phyloP scores from a whole-genome alignment of 2,888 invertebrate genomes.

The Neoascia interrupta region DNA sequence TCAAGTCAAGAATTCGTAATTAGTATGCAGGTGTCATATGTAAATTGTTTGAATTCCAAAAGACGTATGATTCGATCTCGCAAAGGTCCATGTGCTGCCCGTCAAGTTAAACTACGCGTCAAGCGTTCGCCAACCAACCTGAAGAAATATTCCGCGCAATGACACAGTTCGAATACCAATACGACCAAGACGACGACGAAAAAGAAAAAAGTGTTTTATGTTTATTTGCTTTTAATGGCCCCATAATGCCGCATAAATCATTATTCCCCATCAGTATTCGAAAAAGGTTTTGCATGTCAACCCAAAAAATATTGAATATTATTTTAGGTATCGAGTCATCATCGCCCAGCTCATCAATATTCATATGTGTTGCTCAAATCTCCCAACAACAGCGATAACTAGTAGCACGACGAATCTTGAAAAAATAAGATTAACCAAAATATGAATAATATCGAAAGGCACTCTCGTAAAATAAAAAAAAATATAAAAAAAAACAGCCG shows the following conservation, averaged over 20 bases:
- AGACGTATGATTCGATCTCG: slow-evolving; percentile 58
- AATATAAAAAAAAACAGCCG: too few species aligned
- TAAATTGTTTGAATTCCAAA: slow-evolving; percentile 67
- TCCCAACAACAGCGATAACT: slow-evolving; percentile 45
- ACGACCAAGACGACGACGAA: too few species aligned
- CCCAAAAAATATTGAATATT: slow-evolving; percentile 65
- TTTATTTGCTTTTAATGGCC: slow-evolving; percentile 74
- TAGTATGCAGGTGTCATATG: slow-evolving; percentile 65
- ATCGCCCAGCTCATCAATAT: slow-evolving; percentile 50
- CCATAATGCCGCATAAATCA: slow-evolving; percentile 73
- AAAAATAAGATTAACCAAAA: too few species aligned
- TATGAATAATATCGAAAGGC: too few species aligned
- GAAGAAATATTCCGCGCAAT: slow-evolving; percentile 60
- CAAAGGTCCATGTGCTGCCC: slow-evolving; percentile 59
- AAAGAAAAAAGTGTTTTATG: slow-evolving; percentile 71
- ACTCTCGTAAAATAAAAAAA: too few species aligned
- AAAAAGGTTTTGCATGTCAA: slow-evolving; percentile 62
- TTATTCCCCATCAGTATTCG: slow-evolving; percentile 70
- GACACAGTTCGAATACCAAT: slow-evolving; percentile 67
- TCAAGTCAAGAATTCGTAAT: slow-evolving; percentile 47
- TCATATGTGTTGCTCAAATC: slow-evolving; percentile 54
- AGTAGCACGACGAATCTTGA: slow-evolving; percentile 34
- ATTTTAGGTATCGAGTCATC: slow-evolving; percentile 64
- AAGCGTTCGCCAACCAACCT: slow-evolving; percentile 40
- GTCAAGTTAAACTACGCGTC: too few species aligned